Evolutionary conservation across 2,888 invertebrate species (phyloP), one percentile per base, ranked within the genome.

Genomic region (Anoncus sp.): DNA sequence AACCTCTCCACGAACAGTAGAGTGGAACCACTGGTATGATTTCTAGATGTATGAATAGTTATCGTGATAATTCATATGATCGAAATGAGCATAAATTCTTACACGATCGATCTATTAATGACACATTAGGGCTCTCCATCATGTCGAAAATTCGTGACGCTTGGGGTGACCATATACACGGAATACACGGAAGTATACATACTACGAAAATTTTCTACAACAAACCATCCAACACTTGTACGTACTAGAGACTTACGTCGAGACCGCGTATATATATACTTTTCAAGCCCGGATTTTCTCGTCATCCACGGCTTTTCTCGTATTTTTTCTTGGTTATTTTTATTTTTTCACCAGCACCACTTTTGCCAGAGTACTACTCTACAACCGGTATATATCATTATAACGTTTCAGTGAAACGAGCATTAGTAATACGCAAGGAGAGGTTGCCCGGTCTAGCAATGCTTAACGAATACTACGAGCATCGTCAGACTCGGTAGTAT

Each of bases 361-460:
- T 71, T 22, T 20, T 27, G 45, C 59, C 14, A 38, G 16, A 60
- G 49, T 27, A 60, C 27, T 49, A n/a, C 22, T 22, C 31, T 45
- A 35, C 40, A 38, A 16, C 47, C 16, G 49, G 49, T 65, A 66
- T 73, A 51, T 67, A 57, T 55, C 66, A 66, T 76, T 77, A 77
- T 67, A 67, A 69, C 62, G 57, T 76, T 66, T 69, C 67, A 67
- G 57, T 72, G 77, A 57, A 77, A 77, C 67, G 63, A 77, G 72
- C 67, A 63, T 67, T 73, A 73, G 72, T 73, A 77, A 77, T 77
- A 71, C 67, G 55, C 62, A 55, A 59, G 40, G 27, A 47, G 53
- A 59, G 77, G 57, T 67, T 53, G 71, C 66, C 63, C 31, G 66
- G 63, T 67, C 55, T 40, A 55, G 63, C 40, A 72, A 62, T 71